Base-by-base conservation (phyloP, 2,797 vertebrate genomes). In the Synanceia verrucosa region DNA sequence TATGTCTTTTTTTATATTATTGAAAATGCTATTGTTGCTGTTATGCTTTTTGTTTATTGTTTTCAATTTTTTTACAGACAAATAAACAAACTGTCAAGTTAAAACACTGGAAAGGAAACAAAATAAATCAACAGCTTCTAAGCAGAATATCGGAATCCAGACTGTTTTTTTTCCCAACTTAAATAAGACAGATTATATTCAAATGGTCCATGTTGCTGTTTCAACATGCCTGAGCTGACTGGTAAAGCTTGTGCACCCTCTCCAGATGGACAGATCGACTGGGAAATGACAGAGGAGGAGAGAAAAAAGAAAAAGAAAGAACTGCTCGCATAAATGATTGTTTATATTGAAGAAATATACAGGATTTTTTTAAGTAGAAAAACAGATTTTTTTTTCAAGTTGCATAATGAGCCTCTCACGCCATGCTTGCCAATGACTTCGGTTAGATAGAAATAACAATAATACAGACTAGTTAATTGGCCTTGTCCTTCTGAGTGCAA, bases 221-320 rank as follows among this genome's bases (percentile, higher is more conserved):
- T 87, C 88, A 91, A 91, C 93, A 95, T 92, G 94, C 95, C 94
- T 89, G 93, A 95, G 93, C 93, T 91, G 87, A 94, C 89, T 73
- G 79, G 88, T 94, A 94, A 94, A 92, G 94, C 90, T 93, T 92
- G 88, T 93, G 88, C 90, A 91, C 88, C 89, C 82, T 92, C 82
- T 89, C 70, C 76, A 78, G 76, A 90, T 81, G 81, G 84, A 81
- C 62, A 16, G 90, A 92, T 79, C 46, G 68, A 81, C 52, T 76
- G 69, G 81, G 81, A 82, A 79, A 88, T 76, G 83, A 90, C 90
- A 86, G 82, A 89, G 86, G 87, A 86, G 83, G 79, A 86, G 82
- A 73, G 82, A 68, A 71, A 56, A 76, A 63, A 79, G 70, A 70
- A 56, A 80, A 60, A 83, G 71, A 79, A 76, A 72, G 71, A 92